A percentile compares a stretch with the other conserved stretches of the same genome.
Conservation (phyloP, 2,113 vertebrate species). For the Xenopus borealis region DNA sequence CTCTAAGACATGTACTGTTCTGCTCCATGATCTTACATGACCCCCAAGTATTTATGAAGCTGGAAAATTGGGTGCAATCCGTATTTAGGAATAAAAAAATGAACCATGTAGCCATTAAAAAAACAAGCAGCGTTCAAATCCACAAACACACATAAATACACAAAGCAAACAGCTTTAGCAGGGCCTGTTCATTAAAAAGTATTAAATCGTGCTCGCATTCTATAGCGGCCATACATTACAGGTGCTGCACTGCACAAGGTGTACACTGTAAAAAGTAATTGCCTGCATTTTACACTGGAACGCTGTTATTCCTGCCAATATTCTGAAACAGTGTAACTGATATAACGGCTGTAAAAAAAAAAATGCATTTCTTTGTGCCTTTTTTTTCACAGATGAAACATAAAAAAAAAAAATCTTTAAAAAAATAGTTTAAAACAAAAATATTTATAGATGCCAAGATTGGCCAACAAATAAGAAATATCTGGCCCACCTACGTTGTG, state of each 20-base stretch:
- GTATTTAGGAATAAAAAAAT: background rate
- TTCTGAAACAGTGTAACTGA: conserved; percentile 42
- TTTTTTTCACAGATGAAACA: conserved; percentile 30
- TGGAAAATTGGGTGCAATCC: too few species aligned
- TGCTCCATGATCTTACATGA: too few species aligned
- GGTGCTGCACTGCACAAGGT: conserved; percentile 41
- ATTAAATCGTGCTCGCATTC: conserved; percentile 4
- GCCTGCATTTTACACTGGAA: conserved; percentile 40
- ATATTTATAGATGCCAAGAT: conserved; percentile 40
- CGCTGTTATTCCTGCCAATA: conserved; percentile 37
- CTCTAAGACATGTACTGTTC: too few species aligned
- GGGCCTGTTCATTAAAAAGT: conserved; percentile 22
- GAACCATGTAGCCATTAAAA: background rate
- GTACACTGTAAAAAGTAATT: conserved; percentile 46
- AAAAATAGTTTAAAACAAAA: conserved; percentile 30
- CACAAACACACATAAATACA: conserved; percentile 2
- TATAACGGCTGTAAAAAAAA: conserved; percentile 31
- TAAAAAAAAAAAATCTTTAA: background rate
- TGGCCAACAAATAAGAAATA: conserved; percentile 41
- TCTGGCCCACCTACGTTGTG: conserved; percentile 33
- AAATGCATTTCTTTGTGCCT: conserved; percentile 33
- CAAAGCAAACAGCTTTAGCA: conserved; percentile 11
- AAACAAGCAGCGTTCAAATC: background rate
- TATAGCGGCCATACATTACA: conserved; percentile 20
- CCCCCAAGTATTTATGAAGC: too few species aligned